Conservation (phyloP, 2,113 vertebrate genomes). For the Prochilodus magdalenae region DNA sequence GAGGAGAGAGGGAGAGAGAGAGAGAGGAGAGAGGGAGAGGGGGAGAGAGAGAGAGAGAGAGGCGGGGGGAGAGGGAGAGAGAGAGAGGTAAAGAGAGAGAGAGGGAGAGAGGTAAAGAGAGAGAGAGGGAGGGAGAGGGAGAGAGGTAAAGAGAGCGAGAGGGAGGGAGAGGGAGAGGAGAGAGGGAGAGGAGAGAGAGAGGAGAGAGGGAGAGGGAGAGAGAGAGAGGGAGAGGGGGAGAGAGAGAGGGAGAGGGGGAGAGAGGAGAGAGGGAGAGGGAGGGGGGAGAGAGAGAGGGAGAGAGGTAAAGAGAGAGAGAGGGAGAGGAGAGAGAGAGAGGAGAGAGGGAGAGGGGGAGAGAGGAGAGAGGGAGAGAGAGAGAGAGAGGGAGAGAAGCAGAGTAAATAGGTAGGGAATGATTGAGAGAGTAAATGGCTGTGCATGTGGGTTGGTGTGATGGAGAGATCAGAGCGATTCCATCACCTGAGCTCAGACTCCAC, state of each 20-base stretch:
- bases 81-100: too few relatives aligned
- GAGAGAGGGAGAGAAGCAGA: constrained; percentile 5
- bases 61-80: not conserved
- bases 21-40: not conserved
- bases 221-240: not conserved
- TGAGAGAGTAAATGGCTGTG: constrained; percentile 42
- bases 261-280: not conserved
- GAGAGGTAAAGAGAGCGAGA: not conserved
- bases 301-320: constrained; percentile 9
- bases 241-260: not conserved
- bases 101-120: not conserved
- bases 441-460: constrained; percentile 35
- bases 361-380: not conserved
- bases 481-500: constrained; percentile 54
- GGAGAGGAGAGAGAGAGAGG: not conserved
- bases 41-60: not conserved
- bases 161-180: not conserved
- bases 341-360: not conserved
- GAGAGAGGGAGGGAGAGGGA: not conserved
- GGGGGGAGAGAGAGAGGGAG: not conserved
- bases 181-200: constrained; percentile 6
- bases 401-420: constrained; percentile 26
- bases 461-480: constrained; percentile 56
- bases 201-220: not conserved
- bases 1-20: not conserved